These are phyloP conservation scores for Drosophila subquinaria DNA, from an alignment of 2,888 invertebrate genomes.

Conservation along the genomic window DNA sequence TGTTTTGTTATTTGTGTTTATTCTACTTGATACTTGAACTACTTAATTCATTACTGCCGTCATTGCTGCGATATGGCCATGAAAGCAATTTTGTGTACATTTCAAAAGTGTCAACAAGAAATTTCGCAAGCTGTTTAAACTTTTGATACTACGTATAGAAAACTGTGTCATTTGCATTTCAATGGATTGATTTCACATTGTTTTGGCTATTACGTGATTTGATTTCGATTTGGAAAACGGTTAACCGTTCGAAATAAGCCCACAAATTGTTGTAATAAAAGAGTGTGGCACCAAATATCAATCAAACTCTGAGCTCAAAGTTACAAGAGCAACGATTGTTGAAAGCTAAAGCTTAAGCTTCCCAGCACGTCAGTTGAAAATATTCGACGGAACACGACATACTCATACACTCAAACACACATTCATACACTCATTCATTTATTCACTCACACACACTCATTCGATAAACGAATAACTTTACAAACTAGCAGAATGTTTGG, in stretches of 20 bases:
- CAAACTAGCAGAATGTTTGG: slow-evolving; percentile 45
- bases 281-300: slow-evolving; percentile 67
- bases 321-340: slow-evolving; percentile 32
- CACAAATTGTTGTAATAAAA: slow-evolving; percentile 16
- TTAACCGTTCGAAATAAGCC: slow-evolving; percentile 12
- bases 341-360: slow-evolving; percentile 32
- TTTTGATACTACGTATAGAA: slow-evolving; percentile 29
- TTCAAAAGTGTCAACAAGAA: slow-evolving; percentile 47
- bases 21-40: slow-evolving; percentile 25
- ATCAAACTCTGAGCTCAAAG: slow-evolving; percentile 45
- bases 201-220: slow-evolving; percentile 61
- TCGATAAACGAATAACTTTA: slow-evolving; percentile 41
- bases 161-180: slow-evolving; percentile 63
- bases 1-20: slow-evolving; percentile 1
- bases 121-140: slow-evolving; percentile 51
- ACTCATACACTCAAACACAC: slow-evolving; percentile 23
- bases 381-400: slow-evolving; percentile 35
- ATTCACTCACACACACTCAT: background rate
- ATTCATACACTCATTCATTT: background rate
- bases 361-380: slow-evolving; percentile 22
- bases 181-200: slow-evolving; percentile 51
- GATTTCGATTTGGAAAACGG: slow-evolving; percentile 40
- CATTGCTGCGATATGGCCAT: slow-evolving; percentile 19
- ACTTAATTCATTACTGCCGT: slow-evolving; percentile 18
- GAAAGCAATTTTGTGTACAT: slow-evolving; percentile 29